Percentiles rank a stretch among this genome's conserved stretches.
These are phyloP conservation scores for Pseudoatta argentina DNA, from an alignment of 1,140 invertebrate genomes.

Conservation along the genomic window DNA sequence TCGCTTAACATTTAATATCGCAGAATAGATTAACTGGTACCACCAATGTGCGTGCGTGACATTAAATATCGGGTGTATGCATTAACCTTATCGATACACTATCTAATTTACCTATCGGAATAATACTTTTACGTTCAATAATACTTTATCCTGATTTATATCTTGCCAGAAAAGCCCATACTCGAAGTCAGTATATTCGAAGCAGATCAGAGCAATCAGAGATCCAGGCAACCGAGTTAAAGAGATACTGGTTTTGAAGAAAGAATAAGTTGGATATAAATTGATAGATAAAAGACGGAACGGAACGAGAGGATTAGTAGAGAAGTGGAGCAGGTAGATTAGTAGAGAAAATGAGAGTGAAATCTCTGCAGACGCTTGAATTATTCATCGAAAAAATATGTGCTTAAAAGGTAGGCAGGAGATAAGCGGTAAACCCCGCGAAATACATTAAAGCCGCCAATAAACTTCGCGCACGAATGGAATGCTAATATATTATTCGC, in stretches of 20 bases:
- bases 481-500: conserved; percentile 76
- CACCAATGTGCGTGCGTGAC: not conserved
- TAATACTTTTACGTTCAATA: conserved; percentile 14
- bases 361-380: conserved; percentile 42
- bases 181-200: not conserved
- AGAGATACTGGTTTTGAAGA: conserved; percentile 16
- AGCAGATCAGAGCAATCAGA: not conserved
- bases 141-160: conserved; percentile 34
- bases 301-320: conserved; percentile 15
- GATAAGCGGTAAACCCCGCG: conserved; percentile 66
- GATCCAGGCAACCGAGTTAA: conserved; percentile 18
- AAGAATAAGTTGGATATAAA: conserved; percentile 24
- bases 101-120: conserved; percentile 48
- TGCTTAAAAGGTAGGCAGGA: conserved; percentile 65
- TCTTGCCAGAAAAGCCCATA: conserved; percentile 13
- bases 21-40: conserved; percentile 36
- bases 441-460: conserved; percentile 74
- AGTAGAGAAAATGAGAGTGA: conserved; percentile 22
- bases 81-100: conserved; percentile 47
- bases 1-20: conserved; percentile 28
- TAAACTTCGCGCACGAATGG: conserved; percentile 68
- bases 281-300: not conserved
- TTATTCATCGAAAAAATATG: conserved; percentile 69
- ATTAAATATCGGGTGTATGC: conserved; percentile 35
- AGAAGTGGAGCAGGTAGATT: conserved; percentile 8